Evolutionary conservation across 2,888 invertebrate species (phyloP).

Genomic region (Eristalis arbustorum): DNA sequence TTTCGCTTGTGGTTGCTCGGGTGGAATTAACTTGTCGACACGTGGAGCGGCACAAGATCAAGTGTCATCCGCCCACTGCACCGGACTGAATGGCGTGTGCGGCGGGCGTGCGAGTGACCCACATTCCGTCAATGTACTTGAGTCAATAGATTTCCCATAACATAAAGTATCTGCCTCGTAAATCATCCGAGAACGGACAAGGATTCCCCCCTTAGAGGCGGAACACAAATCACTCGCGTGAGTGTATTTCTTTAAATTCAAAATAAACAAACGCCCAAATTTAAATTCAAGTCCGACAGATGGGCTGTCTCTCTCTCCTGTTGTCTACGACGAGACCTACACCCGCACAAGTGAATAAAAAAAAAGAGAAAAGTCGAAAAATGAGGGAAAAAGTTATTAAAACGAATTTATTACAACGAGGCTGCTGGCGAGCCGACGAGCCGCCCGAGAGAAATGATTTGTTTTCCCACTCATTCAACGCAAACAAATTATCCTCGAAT

Average conservation of each 20-base stretch:
- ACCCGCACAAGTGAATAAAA: neutral
- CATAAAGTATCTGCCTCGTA: neutral
- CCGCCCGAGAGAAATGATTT: constrained; percentile 44
- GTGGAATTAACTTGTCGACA: neutral
- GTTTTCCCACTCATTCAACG: constrained; percentile 58
- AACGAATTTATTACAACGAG: constrained; percentile 23
- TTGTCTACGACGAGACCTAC: neutral
- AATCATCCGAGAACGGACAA: neutral
- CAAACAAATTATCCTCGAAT: constrained; percentile 59
- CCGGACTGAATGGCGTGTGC: neutral
- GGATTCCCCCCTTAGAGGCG: neutral
- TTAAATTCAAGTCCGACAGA: constrained; percentile 9
- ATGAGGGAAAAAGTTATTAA: neutral
- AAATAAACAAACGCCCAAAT: constrained; percentile 10
- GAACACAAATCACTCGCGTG: constrained; percentile 3
- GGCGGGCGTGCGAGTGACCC: neutral
- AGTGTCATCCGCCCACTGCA: neutral
- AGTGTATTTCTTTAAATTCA: neutral
- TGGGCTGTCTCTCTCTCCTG: neutral
- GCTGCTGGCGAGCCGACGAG: neutral
- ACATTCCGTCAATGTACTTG: neutral
- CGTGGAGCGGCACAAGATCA: neutral
- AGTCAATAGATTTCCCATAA: neutral
- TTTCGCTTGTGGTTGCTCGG: neutral
- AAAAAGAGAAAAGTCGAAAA: neutral